phyloP scores from a whole-genome alignment of 2,888 invertebrate genomes.

The Ametastegia equiseti region DNA sequence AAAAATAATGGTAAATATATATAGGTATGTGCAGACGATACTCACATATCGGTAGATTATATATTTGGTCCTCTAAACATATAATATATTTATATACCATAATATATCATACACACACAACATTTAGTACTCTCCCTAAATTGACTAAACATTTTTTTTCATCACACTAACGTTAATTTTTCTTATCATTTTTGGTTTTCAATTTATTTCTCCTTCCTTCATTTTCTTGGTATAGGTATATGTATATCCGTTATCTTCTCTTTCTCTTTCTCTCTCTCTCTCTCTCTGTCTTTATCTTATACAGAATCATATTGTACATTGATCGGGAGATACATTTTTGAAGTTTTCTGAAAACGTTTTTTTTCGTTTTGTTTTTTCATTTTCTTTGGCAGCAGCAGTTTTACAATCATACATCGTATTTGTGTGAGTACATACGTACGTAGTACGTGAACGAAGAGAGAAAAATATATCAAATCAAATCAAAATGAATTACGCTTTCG shows the following conservation, averaged over 20 bases:
- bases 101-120: conserved; percentile 65
- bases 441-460: background rate
- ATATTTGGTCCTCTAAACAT: conserved; percentile 74
- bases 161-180: conserved; percentile 36
- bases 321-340: no score
- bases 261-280: background rate
- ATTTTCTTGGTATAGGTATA: no score
- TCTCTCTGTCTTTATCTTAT: background rate
- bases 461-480: background rate
- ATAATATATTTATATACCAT: conserved; percentile 54
- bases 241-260: background rate
- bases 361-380: no score
- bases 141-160: conserved; percentile 29
- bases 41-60: conserved; percentile 62
- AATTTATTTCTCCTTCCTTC: background rate
- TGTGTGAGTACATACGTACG: no score
- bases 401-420: no score
- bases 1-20: no score
- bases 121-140: conserved; percentile 61
- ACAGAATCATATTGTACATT: background rate
- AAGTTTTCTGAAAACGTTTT: background rate
- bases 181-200: background rate
- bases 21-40: no score
- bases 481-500: background rate
- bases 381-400: background rate